These are phyloP conservation scores for Actinemys pallida DNA, from an alignment of 2,113 vertebrate genomes.

Conservation along the genomic window DNA sequence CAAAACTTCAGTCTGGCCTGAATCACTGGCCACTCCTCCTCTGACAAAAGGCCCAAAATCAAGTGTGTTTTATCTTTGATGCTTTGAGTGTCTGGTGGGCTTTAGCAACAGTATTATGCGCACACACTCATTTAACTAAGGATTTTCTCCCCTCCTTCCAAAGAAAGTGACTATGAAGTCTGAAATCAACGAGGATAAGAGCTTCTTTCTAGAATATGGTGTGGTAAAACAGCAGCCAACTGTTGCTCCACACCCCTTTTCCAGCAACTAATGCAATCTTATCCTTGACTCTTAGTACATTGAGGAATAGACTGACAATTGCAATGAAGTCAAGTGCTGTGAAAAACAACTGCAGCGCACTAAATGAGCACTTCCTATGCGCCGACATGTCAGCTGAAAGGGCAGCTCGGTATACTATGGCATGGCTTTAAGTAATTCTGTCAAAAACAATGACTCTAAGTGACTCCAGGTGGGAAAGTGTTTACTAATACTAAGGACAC, in stretches of 20 bases:
- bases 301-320: not conserved
- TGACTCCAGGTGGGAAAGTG: accelerated
- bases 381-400: not conserved
- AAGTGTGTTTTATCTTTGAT: not conserved
- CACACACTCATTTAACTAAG: not conserved
- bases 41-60: not conserved
- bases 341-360: accelerated
- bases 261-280: accelerated
- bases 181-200: not conserved
- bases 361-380: not conserved
- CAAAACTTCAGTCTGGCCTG: not conserved
- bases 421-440: not conserved
- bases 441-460: not conserved
- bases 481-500: not conserved
- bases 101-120: not conserved
- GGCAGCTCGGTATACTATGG: not conserved
- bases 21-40: not conserved
- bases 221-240: not conserved
- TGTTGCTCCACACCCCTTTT: not conserved
- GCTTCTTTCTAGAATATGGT: not conserved
- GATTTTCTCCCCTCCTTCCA: not conserved
- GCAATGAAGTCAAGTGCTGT: not conserved
- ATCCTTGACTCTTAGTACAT: accelerated
- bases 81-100: not conserved
- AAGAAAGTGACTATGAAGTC: accelerated